Base-by-base conservation (phyloP, 2,888 invertebrate genomes). In the Macrophya annulata region DNA sequence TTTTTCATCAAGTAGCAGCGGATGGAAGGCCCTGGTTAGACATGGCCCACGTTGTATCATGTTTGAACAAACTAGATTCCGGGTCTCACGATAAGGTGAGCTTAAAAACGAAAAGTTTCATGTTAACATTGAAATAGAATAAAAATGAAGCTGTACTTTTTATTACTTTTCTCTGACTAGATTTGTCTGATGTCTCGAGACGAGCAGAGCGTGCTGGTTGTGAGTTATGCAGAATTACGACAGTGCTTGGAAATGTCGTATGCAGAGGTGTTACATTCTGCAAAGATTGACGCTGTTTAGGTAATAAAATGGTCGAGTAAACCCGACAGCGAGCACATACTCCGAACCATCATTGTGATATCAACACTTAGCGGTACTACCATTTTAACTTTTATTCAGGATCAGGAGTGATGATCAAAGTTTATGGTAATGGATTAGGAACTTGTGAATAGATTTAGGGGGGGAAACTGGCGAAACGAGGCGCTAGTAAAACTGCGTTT, bases 21-120 rank as follows among this genome's bases (percentile, higher is more conserved):
- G 98, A 99, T 91, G 99, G 99, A 9, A 95, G 97, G 88, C 99
- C 99, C 0, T 99, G 99, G 98, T 94, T 99, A 86, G 99, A 99
- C 94, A 97, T 99, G 95, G 97, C 99, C 84, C 99, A 99, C 92
- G 96, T 99, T 88, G 96, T 98, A 77, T 96, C 98, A 93, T 98
- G 97, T 94, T 96, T 99, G 88, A 99, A 99, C 94, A 98, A 99
- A 92, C 94, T 98, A 86, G 98, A 98, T 92, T 96, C 97, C 72
- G 98, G 98, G 86, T 96, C 96, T 86, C 94, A 95, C 59, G 97
- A 97, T 92, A 97, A 96, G 95, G 98, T 97, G 93, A 92, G 89
- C 59, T 21, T 3, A 43, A 86, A 17, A 65, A 59, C 15, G 4
- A 76, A 40, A 8, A 45, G 8, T 76, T 15, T 43, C 2, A 71